Evolutionary conservation across 2,113 vertebrate species (phyloP).

Genomic region (Muscicapa adusta): DNA sequence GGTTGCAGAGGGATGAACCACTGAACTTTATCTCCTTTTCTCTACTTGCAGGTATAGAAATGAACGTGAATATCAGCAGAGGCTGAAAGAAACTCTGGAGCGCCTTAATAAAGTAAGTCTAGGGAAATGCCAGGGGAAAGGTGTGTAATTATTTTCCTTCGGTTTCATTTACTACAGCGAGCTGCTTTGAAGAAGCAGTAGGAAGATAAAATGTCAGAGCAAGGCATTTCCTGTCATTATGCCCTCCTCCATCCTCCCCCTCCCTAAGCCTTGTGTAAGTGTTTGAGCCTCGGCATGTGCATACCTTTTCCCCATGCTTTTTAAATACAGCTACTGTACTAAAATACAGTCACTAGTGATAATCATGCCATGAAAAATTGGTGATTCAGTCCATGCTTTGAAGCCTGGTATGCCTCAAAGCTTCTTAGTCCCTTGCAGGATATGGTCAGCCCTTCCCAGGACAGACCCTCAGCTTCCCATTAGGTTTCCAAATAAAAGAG

Average conservation of each 20-base stretch:
- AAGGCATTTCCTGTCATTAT: neutral
- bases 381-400: neutral
- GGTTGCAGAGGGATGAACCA: neutral
- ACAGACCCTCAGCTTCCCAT: neutral
- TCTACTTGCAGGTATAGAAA: constrained; percentile 82
- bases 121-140: neutral
- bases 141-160: neutral
- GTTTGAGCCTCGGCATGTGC: rapidly evolving
- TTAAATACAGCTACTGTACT: neutral
- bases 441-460: neutral
- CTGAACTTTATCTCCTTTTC: neutral
- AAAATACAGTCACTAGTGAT: neutral
- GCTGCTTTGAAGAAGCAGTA: neutral
- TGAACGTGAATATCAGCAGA: constrained; percentile 90
- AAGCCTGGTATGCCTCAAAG: neutral
- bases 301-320: rapidly evolving
- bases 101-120: constrained; percentile 88
- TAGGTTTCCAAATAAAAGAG: neutral
- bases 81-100: constrained; percentile 82
- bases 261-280: neutral
- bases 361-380: neutral
- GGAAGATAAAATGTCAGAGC: neutral
- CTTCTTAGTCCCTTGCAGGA: neutral
- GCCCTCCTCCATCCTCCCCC: neutral
- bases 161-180: neutral